Evolutionary conservation across 2,888 invertebrate genomes (phyloP).

Genomic region (Xanthostigma xanthostigma): DNA sequence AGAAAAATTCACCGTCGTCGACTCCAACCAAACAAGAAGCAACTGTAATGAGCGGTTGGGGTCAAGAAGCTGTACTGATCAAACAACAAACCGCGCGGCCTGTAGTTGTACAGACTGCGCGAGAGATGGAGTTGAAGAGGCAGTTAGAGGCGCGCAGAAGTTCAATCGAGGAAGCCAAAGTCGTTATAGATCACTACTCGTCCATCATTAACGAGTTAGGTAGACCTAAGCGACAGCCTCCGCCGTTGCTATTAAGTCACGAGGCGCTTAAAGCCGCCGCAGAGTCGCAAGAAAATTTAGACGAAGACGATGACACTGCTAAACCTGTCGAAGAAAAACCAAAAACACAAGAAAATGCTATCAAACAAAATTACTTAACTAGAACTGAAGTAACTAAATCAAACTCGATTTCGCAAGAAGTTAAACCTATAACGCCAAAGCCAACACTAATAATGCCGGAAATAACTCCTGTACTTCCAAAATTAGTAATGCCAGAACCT

Average conservation of each 20-base stretch:
- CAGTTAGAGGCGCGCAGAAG: slow-evolving; percentile 14
- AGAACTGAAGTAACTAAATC: slow-evolving; percentile 23
- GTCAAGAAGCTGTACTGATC: background rate
- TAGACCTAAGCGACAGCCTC: slow-evolving; percentile 30
- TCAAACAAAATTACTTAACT: slow-evolving; percentile 11
- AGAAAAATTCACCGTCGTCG: no score
- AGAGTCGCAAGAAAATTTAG: slow-evolving; percentile 25
- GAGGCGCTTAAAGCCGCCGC: slow-evolving; percentile 45
- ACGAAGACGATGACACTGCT: slow-evolving; percentile 13
- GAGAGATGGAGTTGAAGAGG: slow-evolving; percentile 5
- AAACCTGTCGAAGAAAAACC: slow-evolving; percentile 14
- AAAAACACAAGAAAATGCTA: slow-evolving; percentile 6
- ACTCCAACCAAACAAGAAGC: background rate
- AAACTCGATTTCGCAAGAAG: slow-evolving; percentile 16
- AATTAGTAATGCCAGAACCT: slow-evolving; percentile 4
- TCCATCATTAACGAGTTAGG: slow-evolving; percentile 63
- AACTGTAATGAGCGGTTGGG: background rate
- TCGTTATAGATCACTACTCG: slow-evolving; percentile 65
- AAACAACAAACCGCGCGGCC: background rate
- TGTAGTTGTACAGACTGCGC: background rate
- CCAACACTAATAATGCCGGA: slow-evolving; percentile 13
- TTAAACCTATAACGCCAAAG: no score
- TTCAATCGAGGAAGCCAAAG: slow-evolving; percentile 47
- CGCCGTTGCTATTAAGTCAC: slow-evolving; percentile 42
- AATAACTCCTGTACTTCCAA: slow-evolving; percentile 22